Base-by-base conservation (phyloP, 2,797 vertebrate genomes). In the Babyrousa celebensis region DNA sequence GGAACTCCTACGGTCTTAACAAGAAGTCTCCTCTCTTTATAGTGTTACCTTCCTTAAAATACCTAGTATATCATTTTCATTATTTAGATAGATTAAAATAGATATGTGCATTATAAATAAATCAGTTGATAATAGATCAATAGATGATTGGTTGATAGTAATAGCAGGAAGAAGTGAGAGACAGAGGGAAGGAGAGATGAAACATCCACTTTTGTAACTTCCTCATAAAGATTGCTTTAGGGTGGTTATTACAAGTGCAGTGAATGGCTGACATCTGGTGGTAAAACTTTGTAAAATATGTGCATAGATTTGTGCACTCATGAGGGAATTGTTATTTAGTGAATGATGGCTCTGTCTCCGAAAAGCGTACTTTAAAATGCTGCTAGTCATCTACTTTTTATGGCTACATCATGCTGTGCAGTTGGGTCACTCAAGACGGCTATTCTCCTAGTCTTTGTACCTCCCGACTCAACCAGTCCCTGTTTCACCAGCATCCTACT, bases 231-330 rank as follows among this genome's bases (percentile, higher is more conserved):
- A 36, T 1, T 32, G 25, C 71, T 56, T 63, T 85, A 48, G 48
- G 2, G 16, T 29, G 14, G n/a, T 56, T 77, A 63, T 21, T 32
- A 75, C 32, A 14, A 84, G 20, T 25, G 68, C 21, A 68, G 96
- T 91, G 91, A 95, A 74, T 56, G 89, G 17, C 97, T 98, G 97
- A 95, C 97, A 97, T 94, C 97, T 98, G 89, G 89, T 98, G 97
- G 97, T 82, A 54, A 93, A 93, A 96, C 56, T 88, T 29, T 65
- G 82, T 65, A 92, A 91, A 92, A 91, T 56, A 60, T 25, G 23
- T 60, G 23, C 40, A 5, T 52, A 27, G 43, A 65, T 78, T 87
- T 95, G 32, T 60, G 6, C 7, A 15, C 14, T 68, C 10, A 18
- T 54, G 32, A 54, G 93, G 80, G 20, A 74, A 12, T 23, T 43